Percentiles rank a stretch among this genome's conserved stretches.
Conservation (phyloP, 2,888 invertebrate genomes). For the Acronicta psi region DNA sequence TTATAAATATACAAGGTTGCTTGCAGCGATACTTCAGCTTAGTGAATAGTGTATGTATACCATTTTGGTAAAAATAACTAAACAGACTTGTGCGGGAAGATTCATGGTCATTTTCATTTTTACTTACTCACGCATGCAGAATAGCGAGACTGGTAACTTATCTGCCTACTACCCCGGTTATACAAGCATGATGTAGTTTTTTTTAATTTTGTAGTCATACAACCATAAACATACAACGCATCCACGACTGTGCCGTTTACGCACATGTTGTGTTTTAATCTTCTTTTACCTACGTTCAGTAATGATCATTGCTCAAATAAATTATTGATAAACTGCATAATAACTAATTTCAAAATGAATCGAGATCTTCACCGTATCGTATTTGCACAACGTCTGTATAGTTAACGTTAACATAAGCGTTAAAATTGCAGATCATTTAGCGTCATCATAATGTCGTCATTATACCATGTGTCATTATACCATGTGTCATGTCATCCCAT, state of each 20-base stretch:
- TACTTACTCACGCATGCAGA: too few relatives aligned
- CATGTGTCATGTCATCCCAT: constrained; percentile 18
- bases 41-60: constrained; percentile 23
- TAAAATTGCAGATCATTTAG: constrained; percentile 13
- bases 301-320: too few relatives aligned
- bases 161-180: too few relatives aligned
- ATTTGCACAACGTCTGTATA: constrained; percentile 13
- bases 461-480: constrained; percentile 6
- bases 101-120: not conserved
- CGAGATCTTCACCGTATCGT: not conserved
- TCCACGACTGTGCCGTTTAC: too few relatives aligned
- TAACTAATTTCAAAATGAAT: too few relatives aligned
- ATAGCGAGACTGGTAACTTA: too few relatives aligned
- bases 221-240: too few relatives aligned
- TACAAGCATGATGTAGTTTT: too few relatives aligned
- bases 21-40: constrained; percentile 10
- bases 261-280: too few relatives aligned
- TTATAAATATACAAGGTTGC: not conserved
- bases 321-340: too few relatives aligned
- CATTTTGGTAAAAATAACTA: constrained; percentile 10
- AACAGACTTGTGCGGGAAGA: constrained; percentile 22
- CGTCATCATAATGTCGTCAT: constrained; percentile 9
- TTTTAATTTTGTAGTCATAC: too few relatives aligned
- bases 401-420: constrained; percentile 16
- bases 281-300: too few relatives aligned